Conservation (phyloP, 1,140 invertebrate genomes). For the Plodia interpunctella region DNA sequence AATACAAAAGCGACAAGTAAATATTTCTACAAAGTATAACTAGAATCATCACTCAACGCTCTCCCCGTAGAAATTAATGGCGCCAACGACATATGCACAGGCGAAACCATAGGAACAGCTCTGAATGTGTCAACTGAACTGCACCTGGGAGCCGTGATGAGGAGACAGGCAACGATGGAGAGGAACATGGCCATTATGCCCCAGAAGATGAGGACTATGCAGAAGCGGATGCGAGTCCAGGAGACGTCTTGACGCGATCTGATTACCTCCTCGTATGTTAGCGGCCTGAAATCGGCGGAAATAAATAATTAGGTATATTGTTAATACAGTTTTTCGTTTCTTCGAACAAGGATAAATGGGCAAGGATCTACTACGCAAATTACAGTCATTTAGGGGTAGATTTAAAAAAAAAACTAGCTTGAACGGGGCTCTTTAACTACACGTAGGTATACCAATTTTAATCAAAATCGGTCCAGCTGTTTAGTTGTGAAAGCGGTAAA, state of each 20-base stretch:
- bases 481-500: no score
- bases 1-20: no score
- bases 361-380: no score
- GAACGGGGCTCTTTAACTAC: no score
- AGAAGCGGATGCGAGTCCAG: slow-evolving; percentile 39
- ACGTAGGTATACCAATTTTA: no score
- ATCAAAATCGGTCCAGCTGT: no score
- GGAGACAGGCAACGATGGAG: slow-evolving; percentile 38
- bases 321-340: no score
- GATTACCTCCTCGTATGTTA: slow-evolving; percentile 43
- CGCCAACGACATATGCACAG: slow-evolving; percentile 44
- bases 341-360: no score
- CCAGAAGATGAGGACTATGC: slow-evolving; percentile 51
- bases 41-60: slow-evolving; percentile 9
- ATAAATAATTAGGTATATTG: no score
- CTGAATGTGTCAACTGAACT: slow-evolving; percentile 14
- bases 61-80: slow-evolving; percentile 29
- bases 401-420: no score
- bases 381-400: no score
- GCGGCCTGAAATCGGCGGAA: slow-evolving; percentile 40
- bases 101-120: slow-evolving; percentile 31
- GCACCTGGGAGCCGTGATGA: slow-evolving; percentile 30
- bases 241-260: slow-evolving; percentile 23
- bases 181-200: slow-evolving; percentile 46
- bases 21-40: slow-evolving; percentile 15